Percentiles rank a stretch among this genome's conserved stretches.
Evolutionary conservation across 1,140 invertebrate genomes (phyloP).

Genomic region (Planococcus citri): DNA sequence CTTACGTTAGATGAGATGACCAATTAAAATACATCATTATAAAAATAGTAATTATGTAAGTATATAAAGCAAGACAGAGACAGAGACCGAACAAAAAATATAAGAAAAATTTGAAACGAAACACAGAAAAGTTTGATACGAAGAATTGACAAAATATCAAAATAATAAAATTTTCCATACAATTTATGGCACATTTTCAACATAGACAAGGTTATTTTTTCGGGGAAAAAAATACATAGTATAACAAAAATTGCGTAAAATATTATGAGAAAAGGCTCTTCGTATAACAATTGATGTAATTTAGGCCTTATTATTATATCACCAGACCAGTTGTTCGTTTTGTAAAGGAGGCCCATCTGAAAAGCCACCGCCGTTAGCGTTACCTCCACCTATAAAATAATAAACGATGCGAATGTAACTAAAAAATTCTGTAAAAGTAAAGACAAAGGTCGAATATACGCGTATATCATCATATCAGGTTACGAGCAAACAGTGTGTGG

Average conservation of each 20-base stretch:
- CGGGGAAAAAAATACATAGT: too few species aligned
- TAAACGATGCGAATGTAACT: constrained; percentile 4
- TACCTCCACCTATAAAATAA: constrained; percentile 34
- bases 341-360: constrained; percentile 56
- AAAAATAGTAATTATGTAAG: too few species aligned
- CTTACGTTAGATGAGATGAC: too few species aligned
- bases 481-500: neutral
- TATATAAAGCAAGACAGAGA: too few species aligned
- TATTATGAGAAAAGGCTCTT: neutral
- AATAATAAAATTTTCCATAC: neutral
- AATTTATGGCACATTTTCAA: constrained; percentile 2
- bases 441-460: neutral
- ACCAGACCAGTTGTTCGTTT: constrained; percentile 60
- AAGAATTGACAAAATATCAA: neutral
- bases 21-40: too few species aligned
- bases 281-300: neutral
- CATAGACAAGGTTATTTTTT: neutral
- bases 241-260: neutral
- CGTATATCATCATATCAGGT: neutral
- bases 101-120: neutral
- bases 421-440: neutral
- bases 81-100: neutral
- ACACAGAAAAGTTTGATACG: neutral
- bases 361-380: constrained; percentile 45
- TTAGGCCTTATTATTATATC: constrained; percentile 23